These are phyloP conservation scores for Sesamia inferens DNA, from an alignment of 2,888 invertebrate species.

Conservation along the genomic window DNA sequence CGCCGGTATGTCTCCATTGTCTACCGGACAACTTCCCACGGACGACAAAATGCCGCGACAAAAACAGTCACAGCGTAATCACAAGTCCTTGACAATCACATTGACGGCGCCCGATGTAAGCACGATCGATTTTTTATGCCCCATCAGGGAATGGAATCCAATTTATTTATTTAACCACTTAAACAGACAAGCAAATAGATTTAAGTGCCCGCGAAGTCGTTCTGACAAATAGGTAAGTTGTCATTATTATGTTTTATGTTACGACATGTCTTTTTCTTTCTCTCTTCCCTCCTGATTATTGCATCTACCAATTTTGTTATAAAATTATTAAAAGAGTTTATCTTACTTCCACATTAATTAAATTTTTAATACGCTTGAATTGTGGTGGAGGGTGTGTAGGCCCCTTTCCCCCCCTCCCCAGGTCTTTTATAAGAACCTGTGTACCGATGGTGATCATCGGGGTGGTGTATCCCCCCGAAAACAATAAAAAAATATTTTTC, in stretches of 20 bases:
- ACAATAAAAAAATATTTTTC: too few species aligned
- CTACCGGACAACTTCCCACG: constrained; percentile 67
- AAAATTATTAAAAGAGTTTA: neutral
- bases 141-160: constrained; percentile 57
- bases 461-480: too few species aligned
- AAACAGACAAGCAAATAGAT: constrained; percentile 57
- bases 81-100: constrained; percentile 73
- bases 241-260: constrained; percentile 29
- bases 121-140: constrained; percentile 61
- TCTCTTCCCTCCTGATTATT: constrained; percentile 1
- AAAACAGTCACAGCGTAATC: constrained; percentile 69
- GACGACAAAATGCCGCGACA: constrained; percentile 57
- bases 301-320: neutral
- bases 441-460: too few species aligned
- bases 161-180: constrained; percentile 64
- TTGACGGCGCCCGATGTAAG: constrained; percentile 64
- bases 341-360: neutral
- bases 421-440: too few species aligned
- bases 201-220: constrained; percentile 29
- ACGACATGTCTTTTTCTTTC: constrained; percentile 13
- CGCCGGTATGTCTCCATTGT: constrained; percentile 66
- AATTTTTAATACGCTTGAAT: neutral
- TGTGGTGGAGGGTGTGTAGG: too few species aligned
- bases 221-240: constrained; percentile 18
- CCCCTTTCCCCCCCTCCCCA: too few species aligned